A percentile compares a stretch with the other conserved stretches of the same genome.
These are phyloP conservation scores for Nomada flava DNA, from an alignment of 2,888 invertebrate genomes.

Conservation along the genomic window DNA sequence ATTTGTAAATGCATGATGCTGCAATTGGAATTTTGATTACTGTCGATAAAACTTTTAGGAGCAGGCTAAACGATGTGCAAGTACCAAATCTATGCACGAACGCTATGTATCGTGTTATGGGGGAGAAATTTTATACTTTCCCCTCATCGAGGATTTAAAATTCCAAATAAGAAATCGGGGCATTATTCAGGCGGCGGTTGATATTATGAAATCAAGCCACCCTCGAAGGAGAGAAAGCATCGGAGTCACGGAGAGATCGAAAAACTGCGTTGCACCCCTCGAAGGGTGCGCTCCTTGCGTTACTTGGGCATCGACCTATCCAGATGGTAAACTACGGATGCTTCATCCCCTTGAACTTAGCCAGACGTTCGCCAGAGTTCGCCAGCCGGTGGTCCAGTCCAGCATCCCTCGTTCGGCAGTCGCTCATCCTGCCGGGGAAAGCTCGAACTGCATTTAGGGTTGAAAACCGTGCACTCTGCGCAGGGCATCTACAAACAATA, in stretches of 20 bases:
- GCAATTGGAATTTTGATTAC: too few species aligned
- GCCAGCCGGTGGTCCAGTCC: slow-evolving; percentile 79
- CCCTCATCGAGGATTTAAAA: neutral
- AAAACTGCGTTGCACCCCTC: neutral
- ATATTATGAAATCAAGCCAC: slow-evolving; percentile 5
- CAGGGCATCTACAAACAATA: slow-evolving; percentile 66
- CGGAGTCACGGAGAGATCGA: neutral
- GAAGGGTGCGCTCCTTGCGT: neutral
- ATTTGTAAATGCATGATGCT: too few species aligned
- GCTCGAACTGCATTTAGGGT: slow-evolving; percentile 68
- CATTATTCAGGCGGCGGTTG: neutral
- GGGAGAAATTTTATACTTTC: too few species aligned
- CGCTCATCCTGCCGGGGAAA: slow-evolving; percentile 74
- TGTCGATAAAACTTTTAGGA: too few species aligned
- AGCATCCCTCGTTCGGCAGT: slow-evolving; percentile 73
- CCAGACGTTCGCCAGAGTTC: slow-evolving; percentile 73
- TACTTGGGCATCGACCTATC: slow-evolving; percentile 46
- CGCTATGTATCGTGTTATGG: too few species aligned
- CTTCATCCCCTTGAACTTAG: slow-evolving; percentile 31
- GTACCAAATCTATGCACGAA: too few species aligned
- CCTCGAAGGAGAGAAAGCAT: neutral
- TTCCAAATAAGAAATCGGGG: slow-evolving; percentile 4
- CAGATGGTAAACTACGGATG: slow-evolving; percentile 63
- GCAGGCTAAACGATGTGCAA: too few species aligned
- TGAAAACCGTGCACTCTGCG: slow-evolving; percentile 63